A percentile compares a stretch with the other conserved stretches of the same genome.
phyloP scores from a whole-genome alignment of 2,113 vertebrate genomes.

The Bufo bufo region DNA sequence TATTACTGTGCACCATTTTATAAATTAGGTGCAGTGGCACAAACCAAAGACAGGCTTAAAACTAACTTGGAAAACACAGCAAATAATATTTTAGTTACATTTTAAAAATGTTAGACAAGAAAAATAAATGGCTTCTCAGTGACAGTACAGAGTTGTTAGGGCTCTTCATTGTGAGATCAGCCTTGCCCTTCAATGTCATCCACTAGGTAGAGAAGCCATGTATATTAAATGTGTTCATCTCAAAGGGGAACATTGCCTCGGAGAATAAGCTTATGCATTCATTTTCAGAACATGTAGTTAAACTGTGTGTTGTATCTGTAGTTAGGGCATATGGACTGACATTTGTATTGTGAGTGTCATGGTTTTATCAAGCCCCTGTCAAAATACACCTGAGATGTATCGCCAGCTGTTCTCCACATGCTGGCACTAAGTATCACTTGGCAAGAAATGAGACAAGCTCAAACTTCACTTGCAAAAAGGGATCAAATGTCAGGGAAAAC shows the following conservation, averaged over 20 bases:
- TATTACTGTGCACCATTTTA: too few species aligned
- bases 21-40: too few species aligned
- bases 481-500: not conserved
- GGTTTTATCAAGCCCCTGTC: slow-evolving; percentile 7
- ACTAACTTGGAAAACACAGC: too few species aligned
- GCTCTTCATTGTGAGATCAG: not conserved
- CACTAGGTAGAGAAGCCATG: not conserved
- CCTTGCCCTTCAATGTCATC: not conserved
- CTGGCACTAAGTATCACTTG: not conserved
- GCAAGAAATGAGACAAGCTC: not conserved
- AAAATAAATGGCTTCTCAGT: not conserved
- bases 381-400: slow-evolving; percentile 1
- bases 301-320: not conserved
- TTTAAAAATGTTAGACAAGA: too few species aligned
- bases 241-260: not conserved
- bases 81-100: too few species aligned
- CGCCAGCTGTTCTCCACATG: slow-evolving; percentile 6
- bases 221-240: not conserved
- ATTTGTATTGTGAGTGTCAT: slow-evolving; percentile 8
- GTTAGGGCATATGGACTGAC: slow-evolving; percentile 7
- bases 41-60: too few species aligned
- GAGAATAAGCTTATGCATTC: not conserved
- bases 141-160: not conserved
- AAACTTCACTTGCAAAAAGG: not conserved
- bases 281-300: not conserved